These are phyloP conservation scores for Vespertilio murinus DNA, from an alignment of 2,797 vertebrate species.

Conservation along the genomic window DNA sequence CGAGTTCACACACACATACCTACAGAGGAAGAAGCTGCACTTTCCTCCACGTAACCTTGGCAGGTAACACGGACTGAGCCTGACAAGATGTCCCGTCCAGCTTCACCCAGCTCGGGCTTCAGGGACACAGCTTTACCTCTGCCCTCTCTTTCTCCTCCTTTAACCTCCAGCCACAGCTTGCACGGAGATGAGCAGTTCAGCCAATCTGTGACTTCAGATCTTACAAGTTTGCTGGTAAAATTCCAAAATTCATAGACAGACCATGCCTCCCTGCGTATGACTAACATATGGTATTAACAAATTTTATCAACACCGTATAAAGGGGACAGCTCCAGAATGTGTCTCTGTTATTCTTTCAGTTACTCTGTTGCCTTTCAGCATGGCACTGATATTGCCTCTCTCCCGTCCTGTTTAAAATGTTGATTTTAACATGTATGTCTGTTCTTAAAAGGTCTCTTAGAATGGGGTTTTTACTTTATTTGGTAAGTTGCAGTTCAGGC, in stretches of 20 bases:
- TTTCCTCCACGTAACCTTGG: not conserved
- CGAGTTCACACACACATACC: slow-evolving; percentile 34
- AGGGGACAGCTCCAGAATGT: slow-evolving; percentile 77
- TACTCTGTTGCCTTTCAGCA: slow-evolving; percentile 63
- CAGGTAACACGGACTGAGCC: not conserved
- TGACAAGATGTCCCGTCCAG: slow-evolving; percentile 59
- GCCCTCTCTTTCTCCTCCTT: not conserved
- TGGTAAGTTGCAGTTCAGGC: not conserved
- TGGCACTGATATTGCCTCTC: slow-evolving; percentile 56
- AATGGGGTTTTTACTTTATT: slow-evolving; percentile 44
- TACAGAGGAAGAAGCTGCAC: not conserved
- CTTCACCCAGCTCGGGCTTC: not conserved
- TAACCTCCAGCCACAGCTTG: slow-evolving; percentile 59
- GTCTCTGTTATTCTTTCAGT: slow-evolving; percentile 77
- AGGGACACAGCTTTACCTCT: slow-evolving; percentile 42
- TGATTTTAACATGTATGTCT: slow-evolving; percentile 75
- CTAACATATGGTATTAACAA: slow-evolving; percentile 84
- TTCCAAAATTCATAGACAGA: slow-evolving; percentile 82
- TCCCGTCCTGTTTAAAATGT: slow-evolving; percentile 67
- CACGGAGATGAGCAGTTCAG: slow-evolving; percentile 63
- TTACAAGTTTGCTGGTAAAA: slow-evolving; percentile 80
- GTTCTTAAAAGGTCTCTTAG: slow-evolving; percentile 57
- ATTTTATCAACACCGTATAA: slow-evolving; percentile 78
- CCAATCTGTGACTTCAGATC: slow-evolving; percentile 72
- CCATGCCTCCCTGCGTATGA: slow-evolving; percentile 76